Evolutionary conservation across 2,888 invertebrate genomes (phyloP).

Genomic region (Ceraclea dissimilis): DNA sequence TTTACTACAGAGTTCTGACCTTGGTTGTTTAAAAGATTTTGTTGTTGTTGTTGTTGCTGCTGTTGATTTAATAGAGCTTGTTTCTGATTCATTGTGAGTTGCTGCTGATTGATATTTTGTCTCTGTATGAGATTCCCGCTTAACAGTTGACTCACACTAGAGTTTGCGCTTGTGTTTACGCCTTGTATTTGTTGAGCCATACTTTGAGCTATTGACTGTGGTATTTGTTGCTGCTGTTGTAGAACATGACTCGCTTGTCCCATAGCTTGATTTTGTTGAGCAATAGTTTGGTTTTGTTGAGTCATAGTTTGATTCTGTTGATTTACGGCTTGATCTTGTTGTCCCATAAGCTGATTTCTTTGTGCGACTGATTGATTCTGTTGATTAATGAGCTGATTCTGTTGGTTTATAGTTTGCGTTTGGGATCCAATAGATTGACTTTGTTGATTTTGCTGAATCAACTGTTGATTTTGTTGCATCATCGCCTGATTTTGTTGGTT

Average conservation of each 20-base stretch:
- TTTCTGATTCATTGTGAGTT: slow-evolving; percentile 25
- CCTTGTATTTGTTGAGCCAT: slow-evolving; percentile 3
- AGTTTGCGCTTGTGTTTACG: slow-evolving; percentile 5
- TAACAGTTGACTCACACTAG: slow-evolving; percentile 13
- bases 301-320: background rate
- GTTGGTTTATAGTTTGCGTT: slow-evolving; percentile 27
- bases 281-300: slow-evolving; percentile 18
- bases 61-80: slow-evolving; percentile 26
- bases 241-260: slow-evolving; percentile 30
- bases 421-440: background rate
- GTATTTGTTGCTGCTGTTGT: slow-evolving; percentile 26
- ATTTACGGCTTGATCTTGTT: slow-evolving; percentile 31
- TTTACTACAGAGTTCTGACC: slow-evolving; percentile 2
- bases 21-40: slow-evolving; percentile 25
- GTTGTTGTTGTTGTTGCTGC: too few relatives aligned
- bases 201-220: background rate
- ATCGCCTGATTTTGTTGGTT: slow-evolving; percentile 33
- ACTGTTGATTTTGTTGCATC: slow-evolving; percentile 32
- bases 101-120: slow-evolving; percentile 27
- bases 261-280: slow-evolving; percentile 34
- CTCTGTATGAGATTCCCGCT: slow-evolving; percentile 8
- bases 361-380: slow-evolving; percentile 17
- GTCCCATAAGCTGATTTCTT: background rate
- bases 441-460: slow-evolving; percentile 30
- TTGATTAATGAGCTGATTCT: slow-evolving; percentile 41